Conservation (phyloP, 2,797 vertebrate genomes). For the Darevskia nairensis region DNA sequence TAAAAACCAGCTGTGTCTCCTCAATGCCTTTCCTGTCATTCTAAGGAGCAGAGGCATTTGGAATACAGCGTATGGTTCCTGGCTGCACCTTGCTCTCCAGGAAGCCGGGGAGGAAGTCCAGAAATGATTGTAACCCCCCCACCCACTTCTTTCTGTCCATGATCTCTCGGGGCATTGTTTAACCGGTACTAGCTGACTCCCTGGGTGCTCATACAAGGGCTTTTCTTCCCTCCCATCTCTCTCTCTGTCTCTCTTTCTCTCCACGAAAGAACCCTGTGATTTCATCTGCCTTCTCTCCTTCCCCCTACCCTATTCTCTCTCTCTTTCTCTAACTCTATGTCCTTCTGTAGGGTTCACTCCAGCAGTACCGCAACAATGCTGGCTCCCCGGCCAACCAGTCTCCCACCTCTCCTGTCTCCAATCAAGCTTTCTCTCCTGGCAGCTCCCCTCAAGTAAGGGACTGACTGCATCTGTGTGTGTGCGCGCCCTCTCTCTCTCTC, state of each 20-base stretch:
- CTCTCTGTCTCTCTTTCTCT: neutral
- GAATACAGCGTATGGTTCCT: neutral
- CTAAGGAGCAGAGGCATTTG: too few relatives aligned
- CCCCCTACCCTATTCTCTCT: neutral
- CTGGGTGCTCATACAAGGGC: neutral
- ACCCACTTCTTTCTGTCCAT: too few relatives aligned
- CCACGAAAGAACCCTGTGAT: neutral
- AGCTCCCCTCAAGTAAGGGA: conserved; percentile 99
- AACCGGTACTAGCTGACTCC: neutral
- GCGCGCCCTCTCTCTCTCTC: conserved; percentile 6
- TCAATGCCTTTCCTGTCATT: too few relatives aligned
- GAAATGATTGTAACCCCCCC: too few relatives aligned
- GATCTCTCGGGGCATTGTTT: neutral
- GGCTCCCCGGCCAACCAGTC: conserved; percentile 99
- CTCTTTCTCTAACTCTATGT: conserved; percentile 79
- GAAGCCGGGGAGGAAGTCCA: neutral
- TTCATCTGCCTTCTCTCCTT: neutral
- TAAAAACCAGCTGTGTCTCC: too few relatives aligned
- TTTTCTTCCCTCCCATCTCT: neutral
- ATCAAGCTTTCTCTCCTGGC: conserved; percentile 99
- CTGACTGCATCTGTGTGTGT: conserved; percentile 38
- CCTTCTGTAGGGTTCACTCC: conserved; percentile 89
- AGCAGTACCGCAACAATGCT: conserved; percentile 98
- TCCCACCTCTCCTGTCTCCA: conserved; percentile 99
- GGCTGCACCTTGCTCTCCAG: neutral